Evolutionary conservation across 2,888 invertebrate genomes (phyloP).

Genomic region (Drosophila barbarae): DNA sequence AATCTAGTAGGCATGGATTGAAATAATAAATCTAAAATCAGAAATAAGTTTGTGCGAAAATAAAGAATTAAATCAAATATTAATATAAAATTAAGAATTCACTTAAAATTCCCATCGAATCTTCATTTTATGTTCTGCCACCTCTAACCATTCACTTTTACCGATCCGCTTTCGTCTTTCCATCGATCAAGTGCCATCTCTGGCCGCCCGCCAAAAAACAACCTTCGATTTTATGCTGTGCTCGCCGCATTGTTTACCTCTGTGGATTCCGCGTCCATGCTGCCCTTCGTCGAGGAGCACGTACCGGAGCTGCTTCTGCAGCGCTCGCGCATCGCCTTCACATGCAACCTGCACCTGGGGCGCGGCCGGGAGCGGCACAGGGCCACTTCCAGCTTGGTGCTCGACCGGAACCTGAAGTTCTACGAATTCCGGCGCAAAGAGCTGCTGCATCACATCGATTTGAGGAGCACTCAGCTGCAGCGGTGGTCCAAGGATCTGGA

Average conservation of each 20-base stretch:
- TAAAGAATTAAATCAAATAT: no score
- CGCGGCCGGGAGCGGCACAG: neutral
- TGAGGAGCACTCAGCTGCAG: constrained; percentile 51
- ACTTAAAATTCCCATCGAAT: no score
- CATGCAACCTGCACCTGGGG: constrained; percentile 42
- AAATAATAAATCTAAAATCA: no score
- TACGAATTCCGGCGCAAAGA: constrained; percentile 71
- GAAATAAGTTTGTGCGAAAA: no score
- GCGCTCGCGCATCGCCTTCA: constrained; percentile 47
- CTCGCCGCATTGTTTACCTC: constrained; percentile 24
- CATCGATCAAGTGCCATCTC: neutral
- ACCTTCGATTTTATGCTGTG: constrained; percentile 11
- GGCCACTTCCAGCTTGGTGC: constrained; percentile 47
- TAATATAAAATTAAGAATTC: no score
- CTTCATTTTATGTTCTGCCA: no score
- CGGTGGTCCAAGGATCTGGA: constrained; percentile 33
- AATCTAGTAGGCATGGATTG: no score
- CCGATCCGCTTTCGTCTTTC: neutral
- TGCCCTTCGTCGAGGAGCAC: constrained; percentile 45
- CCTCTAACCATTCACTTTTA: neutral
- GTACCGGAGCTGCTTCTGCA: constrained; percentile 55
- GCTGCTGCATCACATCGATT: constrained; percentile 64
- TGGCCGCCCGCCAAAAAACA: constrained; percentile 3
- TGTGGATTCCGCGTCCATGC: constrained; percentile 36
- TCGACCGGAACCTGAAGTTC: constrained; percentile 66